phyloP scores from a whole-genome alignment of 2,113 vertebrate genomes.

The Saguinus imperator region DNA sequence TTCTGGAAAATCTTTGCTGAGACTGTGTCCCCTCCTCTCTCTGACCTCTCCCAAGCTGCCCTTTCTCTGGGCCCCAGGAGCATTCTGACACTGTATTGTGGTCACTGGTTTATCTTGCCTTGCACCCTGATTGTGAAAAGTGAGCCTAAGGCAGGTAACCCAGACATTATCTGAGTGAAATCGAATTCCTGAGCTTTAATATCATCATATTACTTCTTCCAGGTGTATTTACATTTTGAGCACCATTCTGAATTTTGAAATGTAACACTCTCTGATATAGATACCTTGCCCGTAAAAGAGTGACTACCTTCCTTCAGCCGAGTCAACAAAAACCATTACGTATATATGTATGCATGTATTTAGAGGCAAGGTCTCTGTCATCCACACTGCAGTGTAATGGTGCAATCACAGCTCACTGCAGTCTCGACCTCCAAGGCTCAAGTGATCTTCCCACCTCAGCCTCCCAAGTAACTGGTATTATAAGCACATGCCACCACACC shows the following conservation, averaged over 20 bases:
- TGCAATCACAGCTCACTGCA: too few relatives aligned
- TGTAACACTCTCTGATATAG: neutral
- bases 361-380: too few relatives aligned
- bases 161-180: neutral
- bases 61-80: neutral
- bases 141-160: neutral
- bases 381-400: too few relatives aligned
- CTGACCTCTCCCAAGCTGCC: neutral
- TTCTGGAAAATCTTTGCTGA: neutral
- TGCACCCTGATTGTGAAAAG: neutral
- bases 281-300: neutral
- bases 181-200: slow-evolving; percentile 10
- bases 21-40: neutral
- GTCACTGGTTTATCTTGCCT: neutral
- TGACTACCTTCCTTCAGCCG: neutral
- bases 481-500: too few relatives aligned
- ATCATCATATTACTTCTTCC: neutral
- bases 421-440: too few relatives aligned
- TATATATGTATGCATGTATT: too few relatives aligned
- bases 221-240: neutral
- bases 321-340: neutral
- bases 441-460: too few relatives aligned
- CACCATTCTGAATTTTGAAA: neutral
- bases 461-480: too few relatives aligned
- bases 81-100: neutral